A percentile compares a stretch with the other conserved stretches of the same genome.
Conservation (phyloP, 2,113 vertebrate genomes). For the Strigops habroptila region DNA sequence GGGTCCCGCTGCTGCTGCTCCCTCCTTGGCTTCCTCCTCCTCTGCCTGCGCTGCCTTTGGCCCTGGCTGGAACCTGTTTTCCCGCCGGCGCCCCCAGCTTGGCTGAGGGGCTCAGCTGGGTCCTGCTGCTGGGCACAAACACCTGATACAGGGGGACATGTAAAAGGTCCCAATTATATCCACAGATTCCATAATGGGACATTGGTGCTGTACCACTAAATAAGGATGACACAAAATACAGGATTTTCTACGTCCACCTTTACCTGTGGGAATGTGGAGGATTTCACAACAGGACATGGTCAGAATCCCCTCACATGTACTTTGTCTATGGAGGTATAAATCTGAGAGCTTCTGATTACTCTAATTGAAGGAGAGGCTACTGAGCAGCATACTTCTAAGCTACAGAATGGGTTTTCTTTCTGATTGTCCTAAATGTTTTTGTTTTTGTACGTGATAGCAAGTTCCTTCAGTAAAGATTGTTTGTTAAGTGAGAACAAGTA, state of each 20-base stretch:
- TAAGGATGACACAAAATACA: background rate
- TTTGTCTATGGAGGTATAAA: background rate
- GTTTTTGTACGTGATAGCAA: background rate
- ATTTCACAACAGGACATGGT: background rate
- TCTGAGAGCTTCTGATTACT: background rate
- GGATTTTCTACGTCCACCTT: background rate
- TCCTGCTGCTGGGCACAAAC: background rate
- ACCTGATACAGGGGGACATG: too few species aligned
- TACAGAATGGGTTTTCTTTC: background rate
- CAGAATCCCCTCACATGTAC: background rate
- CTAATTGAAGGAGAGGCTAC: background rate
- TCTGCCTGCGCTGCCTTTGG: background rate
- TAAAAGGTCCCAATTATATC: background rate
- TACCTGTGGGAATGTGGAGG: background rate
- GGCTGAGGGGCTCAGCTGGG: background rate
- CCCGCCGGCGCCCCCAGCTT: rapidly evolving
- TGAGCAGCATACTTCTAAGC: background rate
- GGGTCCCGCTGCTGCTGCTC: background rate
- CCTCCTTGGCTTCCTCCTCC: background rate
- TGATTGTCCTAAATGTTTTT: background rate
- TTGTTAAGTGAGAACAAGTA: background rate
- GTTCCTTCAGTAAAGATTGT: background rate
- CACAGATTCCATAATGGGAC: background rate
- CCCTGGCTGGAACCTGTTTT: background rate
- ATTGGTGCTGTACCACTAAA: background rate